Percentiles rank a stretch among this genome's conserved stretches.
Evolutionary conservation across 2,113 vertebrate genomes (phyloP).

Genomic region (Vimba vimba): DNA sequence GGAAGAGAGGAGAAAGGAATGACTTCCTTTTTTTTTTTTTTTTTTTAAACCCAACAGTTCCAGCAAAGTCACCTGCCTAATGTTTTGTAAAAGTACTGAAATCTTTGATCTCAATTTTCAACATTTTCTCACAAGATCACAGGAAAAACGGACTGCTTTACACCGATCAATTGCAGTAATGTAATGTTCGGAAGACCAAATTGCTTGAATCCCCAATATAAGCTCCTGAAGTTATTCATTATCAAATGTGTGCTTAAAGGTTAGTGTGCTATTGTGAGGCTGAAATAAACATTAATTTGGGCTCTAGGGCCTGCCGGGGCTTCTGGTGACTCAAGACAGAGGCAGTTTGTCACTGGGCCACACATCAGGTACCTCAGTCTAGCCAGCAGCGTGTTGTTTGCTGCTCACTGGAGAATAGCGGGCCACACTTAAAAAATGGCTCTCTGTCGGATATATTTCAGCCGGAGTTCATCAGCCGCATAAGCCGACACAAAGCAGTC

Average conservation of each 20-base stretch:
- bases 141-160: conserved; percentile 27
- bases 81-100: conserved; percentile 62
- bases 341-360: conserved; percentile 73
- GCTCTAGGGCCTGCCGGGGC: conserved; percentile 70
- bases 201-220: conserved; percentile 82
- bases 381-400: conserved; percentile 69
- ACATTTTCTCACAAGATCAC: conserved; percentile 51
- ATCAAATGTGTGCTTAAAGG: conserved; percentile 81
- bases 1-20: conserved; percentile 56
- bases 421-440: conserved; percentile 62
- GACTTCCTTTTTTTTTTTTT: conserved; percentile 60
- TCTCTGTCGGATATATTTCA: conserved; percentile 60
- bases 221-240: conserved; percentile 82
- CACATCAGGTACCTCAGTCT: conserved; percentile 69
- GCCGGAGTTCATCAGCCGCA: conserved; percentile 55
- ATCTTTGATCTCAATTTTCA: conserved; percentile 61
- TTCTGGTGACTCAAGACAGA: conserved; percentile 69
- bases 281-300: conserved; percentile 76
- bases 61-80: conserved; percentile 52
- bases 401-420: conserved; percentile 68
- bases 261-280: conserved; percentile 68
- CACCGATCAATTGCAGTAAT: conserved; percentile 61
- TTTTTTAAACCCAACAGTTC: conserved; percentile 43
- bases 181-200: conserved; percentile 72
- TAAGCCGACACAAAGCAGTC: conserved; percentile 58